Percentiles rank a stretch among this genome's conserved stretches.
Evolutionary conservation across 1,140 invertebrate species (phyloP).

Genomic region (Papilio glaucus): DNA sequence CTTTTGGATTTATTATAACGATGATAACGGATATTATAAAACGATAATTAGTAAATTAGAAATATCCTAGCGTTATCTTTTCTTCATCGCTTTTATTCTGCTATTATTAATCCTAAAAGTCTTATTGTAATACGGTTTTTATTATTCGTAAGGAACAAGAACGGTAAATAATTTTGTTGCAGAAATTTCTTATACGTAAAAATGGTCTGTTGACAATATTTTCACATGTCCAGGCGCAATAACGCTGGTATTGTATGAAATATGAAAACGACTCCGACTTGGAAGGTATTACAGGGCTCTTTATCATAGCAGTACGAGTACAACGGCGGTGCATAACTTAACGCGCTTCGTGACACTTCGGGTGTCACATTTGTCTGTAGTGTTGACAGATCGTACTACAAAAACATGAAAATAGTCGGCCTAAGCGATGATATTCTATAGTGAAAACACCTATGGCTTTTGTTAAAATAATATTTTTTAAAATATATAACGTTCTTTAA

Average conservation of each 20-base stretch:
- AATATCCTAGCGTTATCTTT: too few species aligned
- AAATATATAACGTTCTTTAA: too few species aligned
- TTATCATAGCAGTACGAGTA: constrained; percentile 45
- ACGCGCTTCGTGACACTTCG: constrained; percentile 37
- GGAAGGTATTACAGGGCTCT: constrained; percentile 45
- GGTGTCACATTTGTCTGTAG: constrained; percentile 47
- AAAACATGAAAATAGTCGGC: background rate
- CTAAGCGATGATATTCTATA: too few species aligned
- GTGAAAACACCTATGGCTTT: too few species aligned
- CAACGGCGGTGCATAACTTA: constrained; percentile 46
- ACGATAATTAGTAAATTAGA: too few species aligned
- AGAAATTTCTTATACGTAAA: constrained; percentile 30
- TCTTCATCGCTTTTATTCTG: too few species aligned
- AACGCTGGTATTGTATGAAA: constrained; percentile 38
- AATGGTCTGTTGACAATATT: constrained; percentile 20
- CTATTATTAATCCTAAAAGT: too few species aligned
- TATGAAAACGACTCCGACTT: constrained; percentile 45
- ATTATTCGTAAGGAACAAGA: background rate
- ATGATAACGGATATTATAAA: too few species aligned
- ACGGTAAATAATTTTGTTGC: background rate
- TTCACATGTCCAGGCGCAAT: constrained; percentile 5
- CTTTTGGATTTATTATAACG: too few species aligned
- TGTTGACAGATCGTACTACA: background rate
- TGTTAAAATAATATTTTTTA: too few species aligned
- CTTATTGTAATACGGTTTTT: background rate